These are phyloP conservation scores for Carollia perspicillata DNA, from an alignment of 2,113 vertebrate species.

Conservation along the genomic window DNA sequence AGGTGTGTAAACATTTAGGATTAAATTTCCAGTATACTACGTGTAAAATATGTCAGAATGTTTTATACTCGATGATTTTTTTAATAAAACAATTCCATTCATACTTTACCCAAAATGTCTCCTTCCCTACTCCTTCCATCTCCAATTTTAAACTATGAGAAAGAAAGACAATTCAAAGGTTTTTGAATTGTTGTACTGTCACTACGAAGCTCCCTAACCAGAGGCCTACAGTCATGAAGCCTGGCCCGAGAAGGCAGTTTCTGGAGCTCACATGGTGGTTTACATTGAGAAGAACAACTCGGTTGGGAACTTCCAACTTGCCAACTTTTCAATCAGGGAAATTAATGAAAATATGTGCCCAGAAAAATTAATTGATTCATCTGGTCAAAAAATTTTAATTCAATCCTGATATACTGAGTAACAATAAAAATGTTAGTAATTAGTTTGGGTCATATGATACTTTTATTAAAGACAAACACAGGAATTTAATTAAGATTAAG, in stretches of 20 bases:
- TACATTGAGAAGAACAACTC: slow-evolving; percentile 8
- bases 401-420: slow-evolving; percentile 9
- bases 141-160: not conserved
- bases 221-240: not conserved
- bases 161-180: slow-evolving; percentile 11
- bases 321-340: slow-evolving; percentile 6
- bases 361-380: slow-evolving; percentile 38
- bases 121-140: not conserved
- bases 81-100: slow-evolving; percentile 7
- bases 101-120: not conserved
- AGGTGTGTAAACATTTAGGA: not conserved
- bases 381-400: slow-evolving; percentile 18
- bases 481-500: slow-evolving; percentile 52
- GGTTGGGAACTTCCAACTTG: not conserved
- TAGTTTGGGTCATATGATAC: not conserved
- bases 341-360: not conserved
- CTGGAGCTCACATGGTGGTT: not conserved
- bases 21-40: not conserved
- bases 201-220: not conserved
- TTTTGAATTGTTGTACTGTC: not conserved
- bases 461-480: slow-evolving; percentile 54
- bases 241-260: not conserved
- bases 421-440: slow-evolving; percentile 26
- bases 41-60: not conserved
- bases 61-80: not conserved